Evolutionary conservation across 2,888 invertebrate species (phyloP).

Genomic region (Temnothorax rugatulus): DNA sequence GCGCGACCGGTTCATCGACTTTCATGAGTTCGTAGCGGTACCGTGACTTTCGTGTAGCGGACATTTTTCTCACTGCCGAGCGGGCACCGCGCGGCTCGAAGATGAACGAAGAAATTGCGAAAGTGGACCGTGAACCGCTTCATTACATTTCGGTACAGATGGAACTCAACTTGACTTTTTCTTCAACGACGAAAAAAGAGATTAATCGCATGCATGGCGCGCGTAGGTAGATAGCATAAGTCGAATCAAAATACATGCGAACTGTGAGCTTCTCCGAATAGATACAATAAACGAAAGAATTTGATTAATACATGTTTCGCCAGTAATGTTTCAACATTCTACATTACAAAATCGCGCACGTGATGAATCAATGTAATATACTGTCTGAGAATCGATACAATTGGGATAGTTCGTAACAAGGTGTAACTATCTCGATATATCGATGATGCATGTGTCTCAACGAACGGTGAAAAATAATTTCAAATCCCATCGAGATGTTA

Average conservation of each 20-base stretch:
- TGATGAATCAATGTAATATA: not conserved
- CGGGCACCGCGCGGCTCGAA: constrained; percentile 40
- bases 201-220: constrained; percentile 39
- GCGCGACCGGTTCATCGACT: constrained; percentile 72
- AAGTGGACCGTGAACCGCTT: constrained; percentile 53
- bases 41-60: constrained; percentile 72
- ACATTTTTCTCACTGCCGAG: constrained; percentile 65
- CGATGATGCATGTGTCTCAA: not conserved
- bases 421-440: constrained; percentile 12
- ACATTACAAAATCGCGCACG: not conserved
- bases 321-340: constrained; percentile 12
- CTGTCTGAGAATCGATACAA: not conserved
- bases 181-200: constrained; percentile 34
- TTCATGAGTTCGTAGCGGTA: constrained; percentile 67
- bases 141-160: constrained; percentile 55
- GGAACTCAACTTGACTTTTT: constrained; percentile 55
- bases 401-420: not conserved
- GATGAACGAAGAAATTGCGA: constrained; percentile 56
- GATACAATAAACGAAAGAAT: not conserved
- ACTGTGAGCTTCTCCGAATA: not conserved
- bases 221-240: constrained; percentile 17
- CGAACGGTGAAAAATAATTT: constrained; percentile 1
- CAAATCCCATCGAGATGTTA: constrained; percentile 27
- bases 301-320: not conserved
- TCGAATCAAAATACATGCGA: not conserved